Percentiles rank a stretch among this genome's conserved stretches.
phyloP scores from a whole-genome alignment of 2,797 vertebrate genomes.

The Pelobates cultripes region DNA sequence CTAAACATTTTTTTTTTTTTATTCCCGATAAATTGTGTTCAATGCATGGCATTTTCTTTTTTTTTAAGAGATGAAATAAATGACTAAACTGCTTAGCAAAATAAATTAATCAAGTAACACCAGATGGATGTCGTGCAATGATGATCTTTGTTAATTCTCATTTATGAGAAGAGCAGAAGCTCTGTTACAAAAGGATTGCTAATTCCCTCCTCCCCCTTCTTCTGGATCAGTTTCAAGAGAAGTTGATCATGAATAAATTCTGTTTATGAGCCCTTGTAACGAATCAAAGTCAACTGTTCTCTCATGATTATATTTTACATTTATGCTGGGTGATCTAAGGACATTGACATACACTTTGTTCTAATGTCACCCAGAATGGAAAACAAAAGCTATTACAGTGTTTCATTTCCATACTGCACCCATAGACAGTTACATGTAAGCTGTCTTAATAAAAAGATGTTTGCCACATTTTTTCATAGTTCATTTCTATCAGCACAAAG shows the following conservation, averaged over 20 bases:
- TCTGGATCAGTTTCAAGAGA: conserved; percentile 30
- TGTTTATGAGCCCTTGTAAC: neutral
- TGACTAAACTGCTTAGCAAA: conserved; percentile 29
- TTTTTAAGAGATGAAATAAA: conserved; percentile 39
- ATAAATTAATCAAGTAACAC: neutral
- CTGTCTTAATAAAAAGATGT: too few relatives aligned
- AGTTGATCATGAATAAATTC: conserved; percentile 7
- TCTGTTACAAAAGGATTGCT: neutral
- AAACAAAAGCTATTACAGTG: too few relatives aligned
- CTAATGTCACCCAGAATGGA: too few relatives aligned
- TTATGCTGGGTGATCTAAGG: neutral
- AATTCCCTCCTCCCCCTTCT: neutral
- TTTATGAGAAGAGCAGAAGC: neutral
- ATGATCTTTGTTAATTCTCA: conserved; percentile 39
- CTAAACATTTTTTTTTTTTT: neutral
- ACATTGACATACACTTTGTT: neutral
- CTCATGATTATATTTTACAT: conserved; percentile 52
- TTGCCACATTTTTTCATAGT: too few relatives aligned
- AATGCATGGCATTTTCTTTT: conserved; percentile 1
- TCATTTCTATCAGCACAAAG: too few relatives aligned
- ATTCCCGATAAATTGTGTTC: neutral
- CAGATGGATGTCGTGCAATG: conserved; percentile 31
- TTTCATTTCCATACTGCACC: too few relatives aligned
- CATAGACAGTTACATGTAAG: too few relatives aligned
- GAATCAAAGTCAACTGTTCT: neutral